Conservation (phyloP, 2,888 invertebrate species). For the Drosophila ezoana region DNA sequence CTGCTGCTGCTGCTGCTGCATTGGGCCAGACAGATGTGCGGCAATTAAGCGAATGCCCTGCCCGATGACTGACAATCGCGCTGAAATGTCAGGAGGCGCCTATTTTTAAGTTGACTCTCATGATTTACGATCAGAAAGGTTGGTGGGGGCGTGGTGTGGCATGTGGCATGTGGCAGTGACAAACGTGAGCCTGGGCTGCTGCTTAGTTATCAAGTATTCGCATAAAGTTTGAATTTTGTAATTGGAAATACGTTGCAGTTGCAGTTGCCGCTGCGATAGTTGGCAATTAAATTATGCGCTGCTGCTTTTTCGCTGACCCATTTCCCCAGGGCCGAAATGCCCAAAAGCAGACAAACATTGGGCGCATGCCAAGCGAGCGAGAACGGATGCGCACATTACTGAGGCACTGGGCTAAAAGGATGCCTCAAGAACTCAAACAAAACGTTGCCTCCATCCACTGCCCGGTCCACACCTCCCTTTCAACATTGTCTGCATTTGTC, state of each 20-base stretch:
- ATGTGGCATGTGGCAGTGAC: too few species aligned
- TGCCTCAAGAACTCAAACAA: constrained; percentile 66
- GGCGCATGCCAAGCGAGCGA: constrained; percentile 16
- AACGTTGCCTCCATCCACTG: constrained; percentile 13
- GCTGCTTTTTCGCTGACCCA: constrained; percentile 48
- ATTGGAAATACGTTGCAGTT: constrained; percentile 30
- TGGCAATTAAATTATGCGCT: constrained; percentile 62
- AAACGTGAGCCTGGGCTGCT: neutral
- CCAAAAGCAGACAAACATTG: constrained; percentile 29
- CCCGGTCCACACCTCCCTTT: neutral
- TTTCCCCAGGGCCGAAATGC: constrained; percentile 35
- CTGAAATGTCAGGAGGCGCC: constrained; percentile 57
- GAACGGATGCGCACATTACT: constrained; percentile 23
- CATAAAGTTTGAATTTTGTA: constrained; percentile 18
- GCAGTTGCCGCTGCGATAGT: constrained; percentile 27
- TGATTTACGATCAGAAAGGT: constrained; percentile 51
- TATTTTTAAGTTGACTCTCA: constrained; percentile 62
- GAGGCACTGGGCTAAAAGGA: constrained; percentile 60
- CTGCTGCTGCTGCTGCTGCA: too few species aligned
- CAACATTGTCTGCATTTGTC: constrained; percentile 25
- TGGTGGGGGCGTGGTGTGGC: too few species aligned
- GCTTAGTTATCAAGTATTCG: constrained; percentile 14
- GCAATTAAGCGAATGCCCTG: constrained; percentile 40
- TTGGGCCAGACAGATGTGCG: constrained; percentile 40
- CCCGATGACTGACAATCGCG: constrained; percentile 64